Conservation (phyloP, 1,140 invertebrate genomes). For the Cydia splendana region DNA sequence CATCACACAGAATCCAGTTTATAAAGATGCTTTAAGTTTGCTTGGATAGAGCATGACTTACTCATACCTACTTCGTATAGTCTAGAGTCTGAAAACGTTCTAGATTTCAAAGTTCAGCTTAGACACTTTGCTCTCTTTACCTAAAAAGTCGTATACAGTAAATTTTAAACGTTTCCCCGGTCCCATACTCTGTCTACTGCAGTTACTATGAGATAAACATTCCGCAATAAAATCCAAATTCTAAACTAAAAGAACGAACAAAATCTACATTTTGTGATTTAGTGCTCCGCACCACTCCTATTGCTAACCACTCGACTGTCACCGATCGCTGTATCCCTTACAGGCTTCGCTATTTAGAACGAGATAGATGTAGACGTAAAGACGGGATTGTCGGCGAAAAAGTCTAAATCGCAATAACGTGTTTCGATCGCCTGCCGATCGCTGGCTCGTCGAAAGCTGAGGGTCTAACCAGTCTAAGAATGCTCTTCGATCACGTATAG, state of each 20-base stretch:
- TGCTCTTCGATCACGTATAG: background rate
- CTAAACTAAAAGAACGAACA: constrained; percentile 20
- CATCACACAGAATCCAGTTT: too few relatives aligned
- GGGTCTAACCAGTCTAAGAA: background rate
- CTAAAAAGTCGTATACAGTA: too few relatives aligned
- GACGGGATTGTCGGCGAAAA: constrained; percentile 27
- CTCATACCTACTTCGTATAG: too few relatives aligned
- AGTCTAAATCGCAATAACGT: constrained; percentile 8
- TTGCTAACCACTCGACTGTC: constrained; percentile 6
- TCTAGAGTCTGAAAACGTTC: too few relatives aligned
- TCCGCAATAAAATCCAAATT: background rate
- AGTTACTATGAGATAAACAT: background rate
- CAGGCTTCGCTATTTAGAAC: background rate
- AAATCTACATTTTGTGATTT: constrained; percentile 26
- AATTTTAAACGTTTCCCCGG: background rate
- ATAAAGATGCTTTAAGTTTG: too few relatives aligned
- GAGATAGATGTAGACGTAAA: constrained; percentile 13
- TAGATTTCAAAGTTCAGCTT: too few relatives aligned
- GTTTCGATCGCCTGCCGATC: background rate
- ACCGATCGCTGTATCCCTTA: constrained; percentile 10
- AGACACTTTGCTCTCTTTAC: too few relatives aligned
- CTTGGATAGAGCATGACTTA: too few relatives aligned
- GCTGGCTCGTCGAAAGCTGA: background rate
- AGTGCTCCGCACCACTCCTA: background rate
- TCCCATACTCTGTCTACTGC: background rate